Percentiles rank a stretch among this genome's conserved stretches.
Evolutionary conservation across 2,888 invertebrate species (phyloP).

Genomic region (Parnassius orleans): DNA sequence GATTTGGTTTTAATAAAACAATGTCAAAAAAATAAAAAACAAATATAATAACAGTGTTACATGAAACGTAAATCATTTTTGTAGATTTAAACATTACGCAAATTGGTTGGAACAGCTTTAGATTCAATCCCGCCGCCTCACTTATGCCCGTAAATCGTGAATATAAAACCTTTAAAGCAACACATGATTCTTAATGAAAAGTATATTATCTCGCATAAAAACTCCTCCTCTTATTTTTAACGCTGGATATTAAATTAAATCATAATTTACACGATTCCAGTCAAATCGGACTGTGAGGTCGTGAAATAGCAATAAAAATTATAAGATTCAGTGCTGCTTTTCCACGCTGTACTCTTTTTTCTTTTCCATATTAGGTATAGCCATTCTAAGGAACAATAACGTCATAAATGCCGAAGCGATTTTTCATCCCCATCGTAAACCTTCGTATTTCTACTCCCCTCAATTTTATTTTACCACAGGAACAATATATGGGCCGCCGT

Average conservation of each 20-base stretch:
- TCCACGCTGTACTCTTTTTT: conserved; percentile 48
- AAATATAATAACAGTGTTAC: no score
- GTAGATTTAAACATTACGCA: conserved; percentile 1
- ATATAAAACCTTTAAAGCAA: conserved; percentile 64
- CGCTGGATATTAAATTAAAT: conserved; percentile 75
- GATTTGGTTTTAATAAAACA: no score
- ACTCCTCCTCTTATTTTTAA: conserved; percentile 71
- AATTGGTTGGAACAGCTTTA: conserved; percentile 27
- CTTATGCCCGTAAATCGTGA: conserved; percentile 54
- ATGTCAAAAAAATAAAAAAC: no score
- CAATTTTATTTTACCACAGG: conserved; percentile 50
- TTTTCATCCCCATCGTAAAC: conserved; percentile 64
- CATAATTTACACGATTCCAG: conserved; percentile 74
- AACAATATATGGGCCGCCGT: conserved; percentile 44
- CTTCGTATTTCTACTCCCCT: conserved; percentile 40
- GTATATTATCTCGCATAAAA: conserved; percentile 76
- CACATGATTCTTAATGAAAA: conserved; percentile 73
- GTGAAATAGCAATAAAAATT: conserved; percentile 73
- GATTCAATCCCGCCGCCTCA: conserved; percentile 52
- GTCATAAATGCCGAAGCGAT: conserved; percentile 64
- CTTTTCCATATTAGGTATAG: conserved; percentile 51
- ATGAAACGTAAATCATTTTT: not conserved
- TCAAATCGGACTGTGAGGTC: conserved; percentile 70
- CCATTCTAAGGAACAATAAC: conserved; percentile 57
- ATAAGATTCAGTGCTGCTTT: conserved; percentile 63